A percentile compares a stretch with the other conserved stretches of the same genome.
phyloP scores from a whole-genome alignment of 2,888 invertebrate genomes.

The Globia sparganii region DNA sequence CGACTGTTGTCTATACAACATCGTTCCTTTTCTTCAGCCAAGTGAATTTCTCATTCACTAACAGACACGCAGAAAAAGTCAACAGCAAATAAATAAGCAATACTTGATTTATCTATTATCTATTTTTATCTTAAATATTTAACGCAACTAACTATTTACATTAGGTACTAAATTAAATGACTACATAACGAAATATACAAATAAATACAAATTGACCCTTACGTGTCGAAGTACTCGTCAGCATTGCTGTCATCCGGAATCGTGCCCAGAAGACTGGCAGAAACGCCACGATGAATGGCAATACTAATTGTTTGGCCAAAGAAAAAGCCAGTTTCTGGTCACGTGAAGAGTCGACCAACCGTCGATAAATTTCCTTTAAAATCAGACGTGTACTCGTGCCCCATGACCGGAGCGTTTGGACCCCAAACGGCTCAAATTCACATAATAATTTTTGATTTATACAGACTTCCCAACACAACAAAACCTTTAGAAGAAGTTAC shows the following conservation, averaged over 20 bases:
- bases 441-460: not conserved
- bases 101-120: not conserved
- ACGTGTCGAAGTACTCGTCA: not conserved
- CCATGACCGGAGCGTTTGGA: not conserved
- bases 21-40: not conserved
- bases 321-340: not conserved
- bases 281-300: not conserved
- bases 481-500: not conserved
- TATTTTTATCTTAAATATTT: no score
- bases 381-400: not conserved
- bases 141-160: not conserved
- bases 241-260: not conserved
- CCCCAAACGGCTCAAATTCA: not conserved
- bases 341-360: not conserved
- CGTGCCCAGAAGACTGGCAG: not conserved
- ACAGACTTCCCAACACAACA: not conserved
- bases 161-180: not conserved
- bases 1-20: conserved; percentile 32
- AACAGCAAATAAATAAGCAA: not conserved
- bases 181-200: not conserved
- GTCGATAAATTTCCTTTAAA: not conserved
- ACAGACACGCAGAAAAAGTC: not conserved
- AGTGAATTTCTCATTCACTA: not conserved
- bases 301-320: not conserved
- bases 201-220: not conserved